A percentile compares a stretch with the other conserved stretches of the same genome.
phyloP scores from a whole-genome alignment of 2,113 vertebrate genomes.

The Orthonyx spaldingii region DNA sequence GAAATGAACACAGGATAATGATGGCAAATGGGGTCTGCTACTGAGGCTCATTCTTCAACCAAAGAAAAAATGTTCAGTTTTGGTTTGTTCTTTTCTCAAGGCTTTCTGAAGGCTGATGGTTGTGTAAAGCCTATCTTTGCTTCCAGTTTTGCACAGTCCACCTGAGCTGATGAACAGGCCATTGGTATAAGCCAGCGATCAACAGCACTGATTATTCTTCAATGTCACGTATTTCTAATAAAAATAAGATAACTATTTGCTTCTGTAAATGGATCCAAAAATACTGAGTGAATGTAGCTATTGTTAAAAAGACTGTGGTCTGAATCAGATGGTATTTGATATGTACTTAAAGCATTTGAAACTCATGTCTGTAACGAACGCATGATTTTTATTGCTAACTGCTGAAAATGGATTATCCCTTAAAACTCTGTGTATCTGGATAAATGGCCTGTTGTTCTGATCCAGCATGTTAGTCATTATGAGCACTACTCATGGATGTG shows the following conservation, averaged over 20 bases:
- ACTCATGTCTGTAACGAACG: neutral
- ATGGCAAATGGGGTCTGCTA: slow-evolving; percentile 47
- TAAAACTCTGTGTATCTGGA: neutral
- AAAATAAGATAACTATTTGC: neutral
- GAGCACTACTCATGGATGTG: neutral
- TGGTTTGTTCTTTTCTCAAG: neutral
- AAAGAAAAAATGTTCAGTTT: neutral
- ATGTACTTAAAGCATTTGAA: neutral
- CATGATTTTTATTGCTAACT: neutral
- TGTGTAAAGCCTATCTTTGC: neutral
- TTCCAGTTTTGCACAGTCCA: neutral
- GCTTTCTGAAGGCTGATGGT: neutral
- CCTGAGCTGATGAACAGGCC: neutral
- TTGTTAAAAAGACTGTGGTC: neutral
- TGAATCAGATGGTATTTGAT: neutral
- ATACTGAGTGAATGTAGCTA: neutral
- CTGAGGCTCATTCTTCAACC: neutral
- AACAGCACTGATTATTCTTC: neutral
- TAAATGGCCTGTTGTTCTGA: neutral
- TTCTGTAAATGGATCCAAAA: neutral
- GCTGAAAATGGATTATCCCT: neutral
- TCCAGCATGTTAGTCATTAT: neutral
- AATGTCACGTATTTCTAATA: neutral
- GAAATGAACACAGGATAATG: neutral
- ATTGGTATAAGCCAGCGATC: neutral